A percentile compares a stretch with the other conserved stretches of the same genome.
Evolutionary conservation across 2,113 vertebrate species (phyloP).

Genomic region (Calypte anna): DNA sequence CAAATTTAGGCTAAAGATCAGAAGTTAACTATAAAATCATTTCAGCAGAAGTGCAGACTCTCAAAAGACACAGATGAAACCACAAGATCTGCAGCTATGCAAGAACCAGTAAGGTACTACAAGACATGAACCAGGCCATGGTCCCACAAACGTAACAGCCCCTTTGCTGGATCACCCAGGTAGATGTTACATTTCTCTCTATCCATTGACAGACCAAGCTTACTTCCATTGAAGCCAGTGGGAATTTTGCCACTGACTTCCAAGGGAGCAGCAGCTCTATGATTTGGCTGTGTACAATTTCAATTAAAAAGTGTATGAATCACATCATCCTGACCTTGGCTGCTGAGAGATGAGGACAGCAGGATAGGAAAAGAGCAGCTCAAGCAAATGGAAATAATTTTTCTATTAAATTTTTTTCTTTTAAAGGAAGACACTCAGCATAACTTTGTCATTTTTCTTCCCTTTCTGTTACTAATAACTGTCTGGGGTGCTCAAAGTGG

Average conservation of each 20-base stretch:
- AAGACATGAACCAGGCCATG: not conserved
- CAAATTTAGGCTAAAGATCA: not conserved
- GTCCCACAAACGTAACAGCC: not conserved
- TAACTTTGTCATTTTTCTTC: not conserved
- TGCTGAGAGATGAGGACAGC: conserved; percentile 44
- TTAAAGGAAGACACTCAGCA: conserved; percentile 1
- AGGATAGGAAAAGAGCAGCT: conserved; percentile 46
- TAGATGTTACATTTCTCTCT: not conserved
- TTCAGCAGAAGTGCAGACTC: not conserved
- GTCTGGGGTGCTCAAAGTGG: not conserved
- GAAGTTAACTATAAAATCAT: not conserved
- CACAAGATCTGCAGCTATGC: not conserved
- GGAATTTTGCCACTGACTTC: conserved; percentile 44
- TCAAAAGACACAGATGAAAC: not conserved
- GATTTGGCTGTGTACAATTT: conserved; percentile 34
- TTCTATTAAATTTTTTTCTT: not conserved
- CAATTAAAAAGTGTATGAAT: conserved; percentile 54
- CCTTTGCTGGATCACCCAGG: not conserved
- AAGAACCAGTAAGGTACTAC: not conserved
- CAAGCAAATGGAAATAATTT: conserved; percentile 58
- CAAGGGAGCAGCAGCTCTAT: conserved; percentile 20
- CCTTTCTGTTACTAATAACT: not conserved
- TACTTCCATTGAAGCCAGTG: not conserved
- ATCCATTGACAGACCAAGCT: not conserved
- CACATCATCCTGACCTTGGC: conserved; percentile 48